Percentiles rank a stretch among this genome's conserved stretches.
Evolutionary conservation across 2,888 invertebrate genomes (phyloP).

Genomic region (Agapostemon virescens): DNA sequence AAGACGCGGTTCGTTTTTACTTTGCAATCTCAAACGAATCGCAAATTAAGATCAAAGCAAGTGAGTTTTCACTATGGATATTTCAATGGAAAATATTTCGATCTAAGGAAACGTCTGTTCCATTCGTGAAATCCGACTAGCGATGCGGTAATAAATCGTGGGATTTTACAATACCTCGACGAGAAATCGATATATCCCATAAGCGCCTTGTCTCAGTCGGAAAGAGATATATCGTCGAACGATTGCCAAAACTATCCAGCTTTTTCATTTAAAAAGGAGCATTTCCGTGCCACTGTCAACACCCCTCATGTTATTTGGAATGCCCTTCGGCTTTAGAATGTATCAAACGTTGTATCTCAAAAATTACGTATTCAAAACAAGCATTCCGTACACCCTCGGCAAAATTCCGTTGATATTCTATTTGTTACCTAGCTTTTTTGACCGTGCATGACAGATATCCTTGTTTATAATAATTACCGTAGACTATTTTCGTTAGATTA

Average conservation of each 20-base stretch:
- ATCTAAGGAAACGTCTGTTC: conserved; percentile 44
- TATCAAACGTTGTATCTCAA: background rate
- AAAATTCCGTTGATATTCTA: background rate
- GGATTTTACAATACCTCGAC: conserved; percentile 53
- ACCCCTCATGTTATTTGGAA: background rate
- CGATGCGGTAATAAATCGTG: conserved; percentile 53
- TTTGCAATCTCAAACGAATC: conserved; percentile 5
- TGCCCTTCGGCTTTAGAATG: background rate
- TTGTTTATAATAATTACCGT: too few relatives aligned
- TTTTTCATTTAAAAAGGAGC: conserved; percentile 34
- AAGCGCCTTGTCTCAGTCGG: conserved; percentile 55
- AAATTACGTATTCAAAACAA: background rate
- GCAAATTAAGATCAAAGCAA: conserved; percentile 3
- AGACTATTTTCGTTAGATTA: background rate
- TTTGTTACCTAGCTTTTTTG: background rate
- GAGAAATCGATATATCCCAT: conserved; percentile 62
- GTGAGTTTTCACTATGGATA: conserved; percentile 34
- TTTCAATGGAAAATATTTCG: conserved; percentile 51
- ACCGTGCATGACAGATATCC: too few relatives aligned
- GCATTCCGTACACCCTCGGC: background rate
- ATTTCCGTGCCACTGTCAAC: conserved; percentile 14
- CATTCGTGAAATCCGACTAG: conserved; percentile 43
- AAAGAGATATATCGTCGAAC: conserved; percentile 51
- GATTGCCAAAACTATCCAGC: conserved; percentile 52
- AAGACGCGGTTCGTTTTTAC: background rate